Evolutionary conservation across 64 coral and sea anemone genomes (phyloP), one percentile per base, ranked within the genome.

Genomic region (Montipora foliosa): DNA sequence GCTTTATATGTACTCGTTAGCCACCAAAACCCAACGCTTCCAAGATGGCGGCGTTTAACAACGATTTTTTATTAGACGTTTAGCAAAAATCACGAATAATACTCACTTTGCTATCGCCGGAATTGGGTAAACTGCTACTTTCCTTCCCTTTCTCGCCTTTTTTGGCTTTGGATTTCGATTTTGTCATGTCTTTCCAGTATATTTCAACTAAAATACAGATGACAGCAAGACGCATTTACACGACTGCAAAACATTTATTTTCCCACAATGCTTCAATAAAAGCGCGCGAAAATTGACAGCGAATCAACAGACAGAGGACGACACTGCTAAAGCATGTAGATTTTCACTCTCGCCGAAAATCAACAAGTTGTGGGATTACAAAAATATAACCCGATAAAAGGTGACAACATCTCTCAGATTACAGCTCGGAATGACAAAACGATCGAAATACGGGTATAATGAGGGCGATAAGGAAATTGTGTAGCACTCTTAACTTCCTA

Each of bases 91-190:
- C 14, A 21, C n/a, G 21, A 47, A 73, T 25, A 16, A 79, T 17
- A 95, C 50, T 82, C 80, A 96, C 95, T 89, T 49, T 96, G 73
- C 61, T 87, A 47, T 96, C 95, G 44, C 69, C 73, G 19, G 75
- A 61, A 46, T 78, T 91, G n/a, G 74, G 20, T 6, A 67, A 66
- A 49, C 79, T 55, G 53, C 57, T 88, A 44, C 21, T 49, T 12
- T 97, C 95, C 89, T 92, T 97, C 47, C 84, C 87, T 73, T 97
- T 97, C 21, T 97, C 95, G 80, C 24, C 52, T 95, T 97, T 97
- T 77, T 97, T 97, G 21, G 84, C 85, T 74, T 97, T 97, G 5
- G 95, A 97, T 75, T 97, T 97, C 4, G 95, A 92, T 80, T 97
- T 97, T 8, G 93, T 97, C 95, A 97, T 97, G 10, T 76, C 91